These are phyloP conservation scores for Ammodytes dubius DNA, from an alignment of 2,113 vertebrate genomes.

Conservation along the genomic window DNA sequence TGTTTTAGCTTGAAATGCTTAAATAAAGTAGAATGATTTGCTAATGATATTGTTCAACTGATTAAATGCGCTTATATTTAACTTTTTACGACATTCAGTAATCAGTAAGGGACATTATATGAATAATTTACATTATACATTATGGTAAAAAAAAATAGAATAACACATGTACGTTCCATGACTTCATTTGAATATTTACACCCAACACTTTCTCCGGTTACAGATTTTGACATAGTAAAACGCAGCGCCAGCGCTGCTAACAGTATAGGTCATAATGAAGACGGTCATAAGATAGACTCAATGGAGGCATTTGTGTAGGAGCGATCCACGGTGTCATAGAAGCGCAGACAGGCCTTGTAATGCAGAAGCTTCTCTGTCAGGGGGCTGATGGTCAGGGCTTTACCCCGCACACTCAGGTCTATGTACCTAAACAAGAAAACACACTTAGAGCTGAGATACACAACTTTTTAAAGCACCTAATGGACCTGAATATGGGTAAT, in stretches of 20 bases:
- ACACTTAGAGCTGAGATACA: background rate
- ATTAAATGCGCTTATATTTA: slow-evolving; percentile 3
- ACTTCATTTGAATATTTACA: slow-evolving; percentile 9
- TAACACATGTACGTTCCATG: background rate
- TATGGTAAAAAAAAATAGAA: too few species aligned
- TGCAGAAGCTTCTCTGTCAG: slow-evolving; percentile 88
- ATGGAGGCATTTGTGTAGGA: slow-evolving; percentile 80
- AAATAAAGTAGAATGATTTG: background rate
- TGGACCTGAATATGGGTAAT: background rate
- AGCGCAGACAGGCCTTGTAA: slow-evolving; percentile 85
- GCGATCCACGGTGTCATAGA: slow-evolving; percentile 87
- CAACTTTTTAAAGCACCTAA: background rate
- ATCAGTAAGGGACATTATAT: background rate
- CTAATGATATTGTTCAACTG: background rate
- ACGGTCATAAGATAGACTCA: slow-evolving; percentile 82
- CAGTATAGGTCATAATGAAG: background rate
- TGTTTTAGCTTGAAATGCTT: background rate
- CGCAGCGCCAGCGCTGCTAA: slow-evolving; percentile 76
- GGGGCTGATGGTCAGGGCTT: slow-evolving; percentile 77
- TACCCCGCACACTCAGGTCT: slow-evolving; percentile 83
- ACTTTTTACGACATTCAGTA: background rate
- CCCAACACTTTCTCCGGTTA: background rate
- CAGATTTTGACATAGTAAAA: background rate
- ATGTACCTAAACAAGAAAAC: slow-evolving; percentile 83
- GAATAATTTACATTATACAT: background rate